Evolutionary conservation across 2,797 vertebrate genomes (phyloP).

Genomic region (Botia kubotai): DNA sequence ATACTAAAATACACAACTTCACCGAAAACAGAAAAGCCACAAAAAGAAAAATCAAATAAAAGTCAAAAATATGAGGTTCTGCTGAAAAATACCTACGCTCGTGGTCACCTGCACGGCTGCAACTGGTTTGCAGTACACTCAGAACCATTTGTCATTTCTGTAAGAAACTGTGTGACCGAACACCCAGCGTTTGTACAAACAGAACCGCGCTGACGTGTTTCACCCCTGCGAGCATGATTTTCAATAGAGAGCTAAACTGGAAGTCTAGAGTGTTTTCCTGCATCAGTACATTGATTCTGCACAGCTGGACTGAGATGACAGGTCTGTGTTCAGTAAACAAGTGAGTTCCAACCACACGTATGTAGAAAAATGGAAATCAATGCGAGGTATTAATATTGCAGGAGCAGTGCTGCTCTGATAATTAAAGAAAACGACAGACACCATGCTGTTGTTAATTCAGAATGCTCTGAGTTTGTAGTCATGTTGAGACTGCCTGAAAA

Average conservation of each 20-base stretch:
- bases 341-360: slow-evolving; percentile 69
- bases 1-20: too few relatives aligned
- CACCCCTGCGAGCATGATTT: slow-evolving; percentile 71
- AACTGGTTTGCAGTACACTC: neutral
- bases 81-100: neutral
- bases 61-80: neutral
- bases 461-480: slow-evolving; percentile 40
- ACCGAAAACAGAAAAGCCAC: too few relatives aligned
- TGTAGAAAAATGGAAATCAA: slow-evolving; percentile 85
- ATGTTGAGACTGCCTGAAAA: neutral
- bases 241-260: slow-evolving; percentile 80
- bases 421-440: slow-evolving; percentile 72
- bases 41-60: neutral
- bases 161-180: slow-evolving; percentile 38
- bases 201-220: slow-evolving; percentile 43
- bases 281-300: slow-evolving; percentile 77
- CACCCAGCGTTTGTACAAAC: slow-evolving; percentile 28
- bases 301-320: slow-evolving; percentile 73
- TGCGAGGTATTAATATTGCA: slow-evolving; percentile 83
- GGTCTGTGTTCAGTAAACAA: slow-evolving; percentile 73
- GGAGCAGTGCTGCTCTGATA: slow-evolving; percentile 79
- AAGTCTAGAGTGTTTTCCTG: slow-evolving; percentile 71
- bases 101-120: neutral
- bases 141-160: slow-evolving; percentile 17
- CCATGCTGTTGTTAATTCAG: slow-evolving; percentile 60